phyloP scores from a whole-genome alignment of 2,113 vertebrate species.

The Struthio camelus region DNA sequence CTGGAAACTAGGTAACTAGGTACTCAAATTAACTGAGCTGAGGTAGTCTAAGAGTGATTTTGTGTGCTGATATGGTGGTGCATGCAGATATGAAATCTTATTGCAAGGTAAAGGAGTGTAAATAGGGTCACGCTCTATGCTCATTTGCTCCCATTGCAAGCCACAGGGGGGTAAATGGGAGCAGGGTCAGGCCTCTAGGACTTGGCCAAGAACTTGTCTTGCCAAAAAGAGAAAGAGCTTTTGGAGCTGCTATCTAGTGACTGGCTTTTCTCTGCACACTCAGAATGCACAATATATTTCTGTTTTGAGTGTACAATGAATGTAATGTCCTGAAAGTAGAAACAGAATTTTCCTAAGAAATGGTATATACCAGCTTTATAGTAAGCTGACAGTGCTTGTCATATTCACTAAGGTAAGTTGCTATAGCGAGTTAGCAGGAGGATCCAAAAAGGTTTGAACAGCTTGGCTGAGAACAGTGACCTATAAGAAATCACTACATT shows the following conservation, averaged over 20 bases:
- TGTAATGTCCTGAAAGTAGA: background rate
- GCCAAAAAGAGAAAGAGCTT: background rate
- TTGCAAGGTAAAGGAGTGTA: background rate
- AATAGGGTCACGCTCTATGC: rapidly evolving
- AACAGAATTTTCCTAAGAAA: background rate
- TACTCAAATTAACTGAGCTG: background rate
- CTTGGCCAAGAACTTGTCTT: background rate
- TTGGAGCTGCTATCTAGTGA: background rate
- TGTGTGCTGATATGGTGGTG: background rate
- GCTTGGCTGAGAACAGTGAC: background rate
- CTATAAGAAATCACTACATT: background rate
- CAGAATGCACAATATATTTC: background rate
- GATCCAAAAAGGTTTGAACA: background rate
- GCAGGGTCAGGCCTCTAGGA: background rate
- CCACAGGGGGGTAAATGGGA: background rate
- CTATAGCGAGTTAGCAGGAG: background rate
- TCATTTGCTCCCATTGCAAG: background rate
- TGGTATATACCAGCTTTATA: background rate
- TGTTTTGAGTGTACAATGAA: background rate
- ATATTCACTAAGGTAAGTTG: background rate
- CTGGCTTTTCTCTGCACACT: background rate
- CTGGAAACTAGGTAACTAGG: background rate
- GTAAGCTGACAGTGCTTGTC: background rate
- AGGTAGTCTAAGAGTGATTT: background rate
- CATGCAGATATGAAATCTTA: background rate